Evolutionary conservation across 2,113 vertebrate genomes (phyloP).

Genomic region (Channa argus): DNA sequence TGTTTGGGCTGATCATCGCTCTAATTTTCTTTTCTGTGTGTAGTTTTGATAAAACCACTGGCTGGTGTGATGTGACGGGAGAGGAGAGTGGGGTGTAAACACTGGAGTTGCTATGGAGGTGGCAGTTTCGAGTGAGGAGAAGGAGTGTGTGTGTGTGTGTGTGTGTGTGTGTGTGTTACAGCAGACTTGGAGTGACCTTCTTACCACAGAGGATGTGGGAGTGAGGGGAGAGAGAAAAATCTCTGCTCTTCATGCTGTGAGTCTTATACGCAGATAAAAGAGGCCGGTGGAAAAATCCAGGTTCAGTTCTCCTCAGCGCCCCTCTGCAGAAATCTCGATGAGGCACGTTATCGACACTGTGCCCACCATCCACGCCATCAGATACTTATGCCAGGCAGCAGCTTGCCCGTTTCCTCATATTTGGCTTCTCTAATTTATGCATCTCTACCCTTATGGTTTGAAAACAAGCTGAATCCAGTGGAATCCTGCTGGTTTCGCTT

Average conservation of each 20-base stretch:
- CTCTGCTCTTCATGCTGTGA: constrained; percentile 45
- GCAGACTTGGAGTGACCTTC: constrained; percentile 69
- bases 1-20: constrained; percentile 57
- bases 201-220: constrained; percentile 82
- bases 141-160: constrained; percentile 26
- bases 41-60: constrained; percentile 77
- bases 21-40: constrained; percentile 71
- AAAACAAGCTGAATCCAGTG: constrained; percentile 69
- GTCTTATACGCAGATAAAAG: constrained; percentile 61
- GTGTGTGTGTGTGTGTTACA: constrained; percentile 45
- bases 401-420: constrained; percentile 62
- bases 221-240: constrained; percentile 60
- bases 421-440: constrained; percentile 49
- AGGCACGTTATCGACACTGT: constrained; percentile 9
- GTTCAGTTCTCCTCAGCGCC: neutral
- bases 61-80: constrained; percentile 55
- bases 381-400: constrained; percentile 44
- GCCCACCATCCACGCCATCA: constrained; percentile 21
- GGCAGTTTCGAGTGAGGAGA: constrained; percentile 27
- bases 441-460: constrained; percentile 43
- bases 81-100: constrained; percentile 52
- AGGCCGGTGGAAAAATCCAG: constrained; percentile 33
- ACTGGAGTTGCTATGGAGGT: constrained; percentile 67
- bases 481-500: constrained; percentile 68
- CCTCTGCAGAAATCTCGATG: constrained; percentile 8